These are phyloP conservation scores for Dicranocentrus wangi DNA, from an alignment of 2,888 invertebrate species.

Conservation along the genomic window DNA sequence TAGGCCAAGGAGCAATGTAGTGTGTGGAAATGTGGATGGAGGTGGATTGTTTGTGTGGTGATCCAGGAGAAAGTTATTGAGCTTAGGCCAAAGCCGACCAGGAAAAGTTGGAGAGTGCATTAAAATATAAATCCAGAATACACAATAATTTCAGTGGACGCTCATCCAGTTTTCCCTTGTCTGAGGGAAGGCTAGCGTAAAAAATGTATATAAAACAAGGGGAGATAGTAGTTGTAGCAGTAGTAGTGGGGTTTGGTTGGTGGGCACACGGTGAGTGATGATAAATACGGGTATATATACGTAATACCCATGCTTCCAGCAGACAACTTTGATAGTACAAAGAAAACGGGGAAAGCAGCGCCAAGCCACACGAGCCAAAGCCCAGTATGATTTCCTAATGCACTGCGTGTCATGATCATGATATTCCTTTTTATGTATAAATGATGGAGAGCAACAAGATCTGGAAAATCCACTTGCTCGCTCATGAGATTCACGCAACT, in stretches of 20 bases:
- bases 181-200: background rate
- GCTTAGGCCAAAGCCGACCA: constrained; percentile 44
- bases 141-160: constrained; percentile 54
- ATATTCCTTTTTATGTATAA: constrained; percentile 58
- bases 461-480: constrained; percentile 54
- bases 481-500: constrained; percentile 64
- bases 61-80: constrained; percentile 44
- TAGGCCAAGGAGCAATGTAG: constrained; percentile 22
- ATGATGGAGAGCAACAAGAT: constrained; percentile 65
- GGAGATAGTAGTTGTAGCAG: background rate
- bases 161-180: constrained; percentile 34
- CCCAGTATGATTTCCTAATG: constrained; percentile 65
- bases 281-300: constrained; percentile 46
- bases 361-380: constrained; percentile 61
- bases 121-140: constrained; percentile 65
- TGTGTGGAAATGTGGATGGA: constrained; percentile 17
- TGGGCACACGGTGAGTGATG: constrained; percentile 15
- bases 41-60: background rate
- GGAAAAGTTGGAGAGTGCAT: constrained; percentile 63
- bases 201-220: constrained; percentile 8
- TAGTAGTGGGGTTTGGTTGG: constrained; percentile 1
- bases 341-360: constrained; percentile 35
- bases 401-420: constrained; percentile 64
- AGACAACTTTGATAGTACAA: constrained; percentile 7
- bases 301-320: constrained; percentile 13